Conservation (phyloP, 2,113 vertebrate species). For the Tragelaphus imberbis region DNA sequence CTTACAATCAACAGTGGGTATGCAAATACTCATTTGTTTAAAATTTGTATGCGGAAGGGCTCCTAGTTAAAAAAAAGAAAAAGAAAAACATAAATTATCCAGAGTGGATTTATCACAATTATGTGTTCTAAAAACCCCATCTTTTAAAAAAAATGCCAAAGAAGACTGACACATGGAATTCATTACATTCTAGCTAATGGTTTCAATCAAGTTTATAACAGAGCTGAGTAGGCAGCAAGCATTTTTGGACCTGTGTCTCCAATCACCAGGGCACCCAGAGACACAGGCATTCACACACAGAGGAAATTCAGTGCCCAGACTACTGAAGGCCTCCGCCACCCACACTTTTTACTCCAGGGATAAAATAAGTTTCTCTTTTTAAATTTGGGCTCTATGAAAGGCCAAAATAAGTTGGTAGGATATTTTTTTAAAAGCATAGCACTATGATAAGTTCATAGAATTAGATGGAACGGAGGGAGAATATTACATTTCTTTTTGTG, state of each 20-base stretch:
- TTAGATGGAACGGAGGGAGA: neutral
- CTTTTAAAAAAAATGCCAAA: slow-evolving; percentile 28
- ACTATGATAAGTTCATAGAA: neutral
- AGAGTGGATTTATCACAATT: slow-evolving; percentile 67
- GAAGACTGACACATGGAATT: slow-evolving; percentile 72
- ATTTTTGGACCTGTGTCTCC: slow-evolving; percentile 9
- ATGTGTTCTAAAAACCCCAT: slow-evolving; percentile 23
- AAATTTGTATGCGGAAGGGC: slow-evolving; percentile 54
- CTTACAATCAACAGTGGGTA: slow-evolving; percentile 36
- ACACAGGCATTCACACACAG: neutral
- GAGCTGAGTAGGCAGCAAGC: slow-evolving; percentile 43
- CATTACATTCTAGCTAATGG: slow-evolving; percentile 77
- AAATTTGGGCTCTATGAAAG: neutral
- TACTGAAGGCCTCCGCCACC: neutral
- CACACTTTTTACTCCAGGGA: slow-evolving; percentile 43
- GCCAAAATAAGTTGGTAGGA: neutral
- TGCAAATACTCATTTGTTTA: slow-evolving; percentile 52
- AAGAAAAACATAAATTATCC: slow-evolving; percentile 28
- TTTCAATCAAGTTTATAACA: slow-evolving; percentile 77
- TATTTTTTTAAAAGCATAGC: neutral
- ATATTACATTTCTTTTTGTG: slow-evolving; percentile 19
- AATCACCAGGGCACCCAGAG: slow-evolving; percentile 30
- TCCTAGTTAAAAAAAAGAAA: neutral
- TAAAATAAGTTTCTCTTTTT: neutral
- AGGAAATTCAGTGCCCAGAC: neutral